These are phyloP conservation scores for Babyrousa celebensis DNA, from an alignment of 2,797 vertebrate species.

Conservation along the genomic window DNA sequence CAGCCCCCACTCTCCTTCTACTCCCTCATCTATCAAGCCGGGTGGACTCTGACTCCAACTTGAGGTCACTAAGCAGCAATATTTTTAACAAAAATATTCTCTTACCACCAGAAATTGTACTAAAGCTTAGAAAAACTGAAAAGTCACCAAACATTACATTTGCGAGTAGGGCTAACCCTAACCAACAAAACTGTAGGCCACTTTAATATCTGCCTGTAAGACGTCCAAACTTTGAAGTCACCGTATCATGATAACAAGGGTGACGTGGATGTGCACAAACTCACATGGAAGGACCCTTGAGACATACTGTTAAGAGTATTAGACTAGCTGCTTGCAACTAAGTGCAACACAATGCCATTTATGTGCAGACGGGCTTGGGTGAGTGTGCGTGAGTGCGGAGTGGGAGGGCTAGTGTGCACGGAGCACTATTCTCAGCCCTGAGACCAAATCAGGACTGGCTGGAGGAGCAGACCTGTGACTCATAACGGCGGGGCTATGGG, in stretches of 20 bases:
- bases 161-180: background rate
- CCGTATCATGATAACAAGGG: background rate
- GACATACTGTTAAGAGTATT: background rate
- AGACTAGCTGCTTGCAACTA: conserved; percentile 12
- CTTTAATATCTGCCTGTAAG: background rate
- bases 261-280: background rate
- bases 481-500: background rate
- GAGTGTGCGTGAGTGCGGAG: too few relatives aligned
- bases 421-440: background rate
- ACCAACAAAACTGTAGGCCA: background rate
- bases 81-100: conserved; percentile 17
- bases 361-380: background rate
- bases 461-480: background rate
- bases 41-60: background rate
- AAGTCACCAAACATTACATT: conserved; percentile 6
- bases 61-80: background rate
- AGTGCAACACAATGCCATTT: background rate
- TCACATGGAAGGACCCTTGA: background rate
- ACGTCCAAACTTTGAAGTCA: background rate
- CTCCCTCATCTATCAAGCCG: background rate
- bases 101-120: conserved; percentile 3
- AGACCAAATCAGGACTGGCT: background rate
- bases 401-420: background rate
- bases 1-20: background rate
- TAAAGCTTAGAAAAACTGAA: background rate